Evolutionary conservation across 2,888 invertebrate species (phyloP).

Genomic region (Polietes domitor): DNA sequence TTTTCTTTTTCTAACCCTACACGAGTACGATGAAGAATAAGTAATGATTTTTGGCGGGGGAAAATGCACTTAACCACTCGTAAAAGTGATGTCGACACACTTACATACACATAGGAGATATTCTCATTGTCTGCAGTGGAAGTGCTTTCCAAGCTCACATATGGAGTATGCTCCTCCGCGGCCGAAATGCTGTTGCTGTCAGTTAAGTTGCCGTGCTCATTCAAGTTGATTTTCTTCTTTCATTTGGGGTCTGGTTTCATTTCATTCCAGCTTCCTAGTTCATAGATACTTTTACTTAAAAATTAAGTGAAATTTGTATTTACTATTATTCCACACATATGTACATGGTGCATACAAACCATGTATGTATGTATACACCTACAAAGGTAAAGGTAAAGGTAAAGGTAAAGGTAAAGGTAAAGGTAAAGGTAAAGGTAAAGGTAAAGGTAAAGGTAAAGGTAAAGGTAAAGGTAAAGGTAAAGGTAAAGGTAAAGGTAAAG

Average conservation of each 20-base stretch:
- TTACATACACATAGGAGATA: background rate
- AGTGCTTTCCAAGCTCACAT: background rate
- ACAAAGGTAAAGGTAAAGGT: too few relatives aligned
- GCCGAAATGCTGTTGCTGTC: background rate
- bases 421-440: too few relatives aligned
- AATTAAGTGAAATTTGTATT: conserved; percentile 45
- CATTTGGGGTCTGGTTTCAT: conserved; percentile 32
- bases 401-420: too few relatives aligned
- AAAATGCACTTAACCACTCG: conserved; percentile 22
- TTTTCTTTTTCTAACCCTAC: background rate
- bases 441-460: too few relatives aligned
- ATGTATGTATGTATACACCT: too few relatives aligned
- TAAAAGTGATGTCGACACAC: conserved; percentile 20
- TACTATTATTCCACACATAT: background rate
- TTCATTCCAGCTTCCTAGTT: background rate
- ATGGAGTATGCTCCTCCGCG: background rate
- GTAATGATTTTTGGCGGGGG: conserved; percentile 3
- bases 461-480: too few relatives aligned
- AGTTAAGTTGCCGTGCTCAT: conserved; percentile 12
- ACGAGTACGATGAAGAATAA: background rate
- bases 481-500: too few relatives aligned
- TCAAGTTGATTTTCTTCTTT: conserved; percentile 29
- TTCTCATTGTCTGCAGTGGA: background rate
- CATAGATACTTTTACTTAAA: conserved; percentile 30
- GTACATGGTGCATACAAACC: too few relatives aligned